Evolutionary conservation across 1,140 invertebrate genomes (phyloP), one percentile per base, ranked within the genome.

Genomic region (Manduca sexta): DNA sequence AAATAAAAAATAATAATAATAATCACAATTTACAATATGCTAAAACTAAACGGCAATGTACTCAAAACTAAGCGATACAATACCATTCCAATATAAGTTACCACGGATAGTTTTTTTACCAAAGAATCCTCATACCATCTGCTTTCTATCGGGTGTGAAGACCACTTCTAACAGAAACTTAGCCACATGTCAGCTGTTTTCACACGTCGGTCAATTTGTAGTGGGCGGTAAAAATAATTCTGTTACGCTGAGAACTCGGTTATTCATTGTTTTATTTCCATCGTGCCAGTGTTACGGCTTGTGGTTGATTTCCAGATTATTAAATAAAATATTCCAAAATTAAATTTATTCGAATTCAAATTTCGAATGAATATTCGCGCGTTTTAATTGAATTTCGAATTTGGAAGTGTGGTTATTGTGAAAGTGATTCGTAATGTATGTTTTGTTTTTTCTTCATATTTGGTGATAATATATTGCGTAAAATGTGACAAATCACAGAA

Each of bases 71-170:
- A 26, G n/a, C 21, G 4, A 26, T 26, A 26, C 4, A 26, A 26
- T 8, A 3, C 4, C 21, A 26, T 3, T 8, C 8, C 21, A 3
- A 26, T 5, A 26, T 26, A 26, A 26, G 4, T 8, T 17, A 40
- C 14, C 17, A 40, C 3, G 4, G 38, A 18, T 10, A 12, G n/a
- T 18, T 40, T 39, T 39, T 40, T 40, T 18, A 3, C 15, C 11
- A 40, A 17, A 40, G 16, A 40, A 40, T 18, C 18, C 16, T 16
- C 10, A 40, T 40, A 40, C 38, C 38, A 40, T 40, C 16, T 40
- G 38, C 15, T 40, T 40, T 40, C 18, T 40, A 40, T 40, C 38
- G 10, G 8, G 15, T 18, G 21, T 26, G 21, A 26, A 26, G 21
- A 26, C 21, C 8, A 26, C 8, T 26, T 26, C 8, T 26, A 5